These are phyloP conservation scores for Sternotherus odoratus DNA, from an alignment of 2,797 vertebrate genomes.

Conservation along the genomic window DNA sequence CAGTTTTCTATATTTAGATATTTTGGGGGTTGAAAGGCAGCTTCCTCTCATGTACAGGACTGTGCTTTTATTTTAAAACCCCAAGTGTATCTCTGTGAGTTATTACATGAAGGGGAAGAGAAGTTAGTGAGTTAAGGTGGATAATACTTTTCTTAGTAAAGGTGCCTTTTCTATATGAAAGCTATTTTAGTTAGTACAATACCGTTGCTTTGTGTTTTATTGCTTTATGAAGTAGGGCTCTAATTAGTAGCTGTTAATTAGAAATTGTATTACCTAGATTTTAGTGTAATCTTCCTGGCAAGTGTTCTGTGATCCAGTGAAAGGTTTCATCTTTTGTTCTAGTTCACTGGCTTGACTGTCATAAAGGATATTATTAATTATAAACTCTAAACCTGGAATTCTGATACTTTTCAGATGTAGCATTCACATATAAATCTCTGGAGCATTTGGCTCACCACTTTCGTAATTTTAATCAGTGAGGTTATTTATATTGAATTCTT, in stretches of 20 bases:
- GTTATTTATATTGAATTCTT: conserved; percentile 27
- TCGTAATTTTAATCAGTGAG: conserved; percentile 38
- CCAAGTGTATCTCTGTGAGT: neutral
- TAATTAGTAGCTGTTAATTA: conserved; percentile 32
- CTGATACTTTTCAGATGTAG: conserved; percentile 27
- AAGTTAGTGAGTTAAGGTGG: neutral
- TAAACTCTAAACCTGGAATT: neutral
- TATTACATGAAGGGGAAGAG: neutral
- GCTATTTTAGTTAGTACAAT: neutral
- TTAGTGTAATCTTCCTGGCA: conserved; percentile 45
- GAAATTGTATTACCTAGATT: conserved; percentile 51
- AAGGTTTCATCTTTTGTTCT: conserved; percentile 64
- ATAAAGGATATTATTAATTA: conserved; percentile 44
- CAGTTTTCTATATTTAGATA: neutral
- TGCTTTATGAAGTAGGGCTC: conserved; percentile 26
- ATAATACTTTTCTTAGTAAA: neutral
- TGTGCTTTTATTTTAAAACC: neutral
- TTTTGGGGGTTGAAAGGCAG: conserved; percentile 7
- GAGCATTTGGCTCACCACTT: conserved; percentile 49
- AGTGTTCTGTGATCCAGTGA: conserved; percentile 39
- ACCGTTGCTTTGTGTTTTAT: neutral
- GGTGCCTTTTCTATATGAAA: too few relatives aligned
- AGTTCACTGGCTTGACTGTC: conserved; percentile 38
- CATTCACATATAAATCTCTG: conserved; percentile 14
- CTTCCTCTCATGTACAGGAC: neutral